Base-by-base conservation (phyloP, 2,113 vertebrate genomes). In the Sceloporus undulatus region DNA sequence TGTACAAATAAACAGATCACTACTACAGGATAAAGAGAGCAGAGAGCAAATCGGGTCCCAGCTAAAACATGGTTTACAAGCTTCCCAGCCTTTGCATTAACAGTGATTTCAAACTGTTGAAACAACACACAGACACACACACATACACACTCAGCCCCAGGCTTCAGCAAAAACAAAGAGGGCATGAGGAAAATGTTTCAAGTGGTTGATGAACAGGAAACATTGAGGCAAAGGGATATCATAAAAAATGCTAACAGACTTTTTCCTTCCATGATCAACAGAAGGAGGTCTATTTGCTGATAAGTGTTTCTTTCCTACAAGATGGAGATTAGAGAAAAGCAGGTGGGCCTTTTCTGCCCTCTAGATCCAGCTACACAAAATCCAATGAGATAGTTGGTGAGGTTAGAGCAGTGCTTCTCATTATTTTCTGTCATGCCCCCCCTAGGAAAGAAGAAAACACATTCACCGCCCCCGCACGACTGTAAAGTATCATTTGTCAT, bases 1-100 rank as follows among this genome's bases (percentile, higher is more conserved):
- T 7, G 79, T 73, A 81, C 19, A 88, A 94, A 91, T 84, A 89
- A 95, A 88, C 73, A 76, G 82, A 66, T 71, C 71, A 81, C 23
- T 74, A 77, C 74, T n/a, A 42, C 5, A 3, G 83, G 66, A 84
- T 76, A 65, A 92, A 84, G 71, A 65, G 89, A 91, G 34, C 0
- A 0, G 62, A 85, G 66, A 91, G 65, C 70, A 0, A 0, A 71
- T 91, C 87, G 2, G 1, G 84, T 65, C 89, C 85, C 62, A 79
- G 83, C 85, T 29, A 90, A 87, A 90, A 82, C 74, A 29, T 0
- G 8, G 73, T 87, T 52, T 82, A 59, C 40, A 90, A 68, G 73
- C 59, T 81, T 88, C 38, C 62, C 1, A 40, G 59, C 34, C 70
- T 75, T 82, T 70, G 71, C 56, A 42, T 87, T 79, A 85, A 82